Conservation (phyloP, 2,113 vertebrate species). For the Reinhardtius hippoglossoides region DNA sequence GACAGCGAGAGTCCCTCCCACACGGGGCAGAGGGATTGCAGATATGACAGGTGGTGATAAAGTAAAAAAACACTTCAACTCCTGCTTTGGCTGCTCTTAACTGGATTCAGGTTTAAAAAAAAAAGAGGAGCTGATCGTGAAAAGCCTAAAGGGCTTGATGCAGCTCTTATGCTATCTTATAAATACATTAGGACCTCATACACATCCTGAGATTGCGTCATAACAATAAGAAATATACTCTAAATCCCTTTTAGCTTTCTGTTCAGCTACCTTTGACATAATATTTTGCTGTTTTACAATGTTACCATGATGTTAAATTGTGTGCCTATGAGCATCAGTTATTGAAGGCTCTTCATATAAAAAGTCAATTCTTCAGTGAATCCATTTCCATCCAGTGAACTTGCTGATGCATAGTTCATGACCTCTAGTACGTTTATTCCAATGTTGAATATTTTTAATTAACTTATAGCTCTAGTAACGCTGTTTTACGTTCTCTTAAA, state of each 20-base stretch:
- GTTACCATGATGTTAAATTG: no score
- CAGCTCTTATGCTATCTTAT: conserved; percentile 14
- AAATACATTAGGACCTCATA: conserved; percentile 7
- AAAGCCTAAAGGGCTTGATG: conserved; percentile 38
- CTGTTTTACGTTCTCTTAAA: not conserved
- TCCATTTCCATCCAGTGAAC: no score
- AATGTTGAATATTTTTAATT: no score
- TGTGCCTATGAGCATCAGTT: no score
- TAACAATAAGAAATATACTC: conserved; percentile 1
- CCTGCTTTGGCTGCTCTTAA: conserved; percentile 34
- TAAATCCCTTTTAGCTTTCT: no score
- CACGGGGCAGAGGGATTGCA: conserved; percentile 49
- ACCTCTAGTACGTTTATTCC: no score
- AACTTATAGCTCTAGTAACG: no score
- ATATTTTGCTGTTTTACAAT: no score
- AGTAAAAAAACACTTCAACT: conserved; percentile 53
- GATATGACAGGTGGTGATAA: conserved; percentile 40
- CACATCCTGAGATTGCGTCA: conserved; percentile 22
- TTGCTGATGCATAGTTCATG: no score
- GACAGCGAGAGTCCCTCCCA: conserved; percentile 61
- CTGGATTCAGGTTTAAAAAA: conserved; percentile 10
- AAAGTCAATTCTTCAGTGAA: no score
- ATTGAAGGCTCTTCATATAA: no score
- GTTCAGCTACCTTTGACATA: not conserved
- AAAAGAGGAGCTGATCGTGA: conserved; percentile 34